Percentiles rank a stretch among this genome's conserved stretches.
phyloP scores from a whole-genome alignment of 2,797 vertebrate genomes.

The Luscinia megarhynchos region DNA sequence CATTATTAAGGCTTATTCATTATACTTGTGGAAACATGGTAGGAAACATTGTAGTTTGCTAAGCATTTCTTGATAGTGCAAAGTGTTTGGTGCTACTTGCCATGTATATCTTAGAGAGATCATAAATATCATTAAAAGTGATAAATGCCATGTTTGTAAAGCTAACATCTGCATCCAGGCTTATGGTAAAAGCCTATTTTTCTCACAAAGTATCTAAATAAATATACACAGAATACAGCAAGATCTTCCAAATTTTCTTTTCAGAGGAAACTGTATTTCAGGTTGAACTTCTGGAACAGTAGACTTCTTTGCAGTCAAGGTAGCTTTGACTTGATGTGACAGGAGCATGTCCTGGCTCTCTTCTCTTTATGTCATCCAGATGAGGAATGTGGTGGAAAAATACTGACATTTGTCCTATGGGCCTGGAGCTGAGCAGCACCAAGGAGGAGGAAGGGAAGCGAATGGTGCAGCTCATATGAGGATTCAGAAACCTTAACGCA shows the following conservation, averaged over 20 bases:
- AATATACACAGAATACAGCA: background rate
- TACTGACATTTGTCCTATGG: background rate
- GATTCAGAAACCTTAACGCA: background rate
- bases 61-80: background rate
- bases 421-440: background rate
- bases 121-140: background rate
- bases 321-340: background rate
- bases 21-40: background rate
- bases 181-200: background rate
- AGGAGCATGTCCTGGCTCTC: background rate
- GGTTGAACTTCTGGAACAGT: background rate
- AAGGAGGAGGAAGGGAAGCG: fast-evolving
- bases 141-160: background rate
- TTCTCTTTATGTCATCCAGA: background rate
- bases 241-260: background rate
- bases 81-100: background rate
- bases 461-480: fast-evolving
- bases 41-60: background rate
- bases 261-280: background rate
- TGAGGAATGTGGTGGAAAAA: background rate
- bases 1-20: background rate
- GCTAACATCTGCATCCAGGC: background rate
- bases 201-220: background rate
- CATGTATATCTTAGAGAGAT: background rate
- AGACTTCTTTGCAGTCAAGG: background rate